A percentile compares a stretch with the other conserved stretches of the same genome.
phyloP scores from a whole-genome alignment of 2,113 vertebrate genomes.

The Platycercus adscitus region DNA sequence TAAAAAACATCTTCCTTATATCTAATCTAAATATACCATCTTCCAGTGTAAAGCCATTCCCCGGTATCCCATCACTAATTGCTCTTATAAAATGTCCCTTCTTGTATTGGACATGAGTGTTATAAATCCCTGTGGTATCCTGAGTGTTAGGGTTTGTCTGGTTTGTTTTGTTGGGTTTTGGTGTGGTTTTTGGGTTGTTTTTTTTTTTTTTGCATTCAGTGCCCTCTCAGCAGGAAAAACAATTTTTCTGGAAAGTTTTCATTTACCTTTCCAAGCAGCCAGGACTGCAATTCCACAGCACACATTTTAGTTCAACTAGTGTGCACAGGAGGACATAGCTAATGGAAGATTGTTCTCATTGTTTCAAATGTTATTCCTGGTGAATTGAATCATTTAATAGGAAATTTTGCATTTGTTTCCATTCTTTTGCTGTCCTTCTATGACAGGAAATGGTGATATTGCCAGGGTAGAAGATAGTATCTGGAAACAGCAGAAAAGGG shows the following conservation, averaged over 20 bases:
- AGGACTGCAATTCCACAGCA: background rate
- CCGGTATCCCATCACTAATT: background rate
- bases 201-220: background rate
- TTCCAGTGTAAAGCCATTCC: background rate
- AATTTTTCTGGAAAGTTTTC: background rate
- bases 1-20: background rate
- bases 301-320: background rate
- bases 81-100: background rate
- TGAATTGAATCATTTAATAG: background rate
- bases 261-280: background rate
- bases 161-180: background rate
- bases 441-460: background rate
- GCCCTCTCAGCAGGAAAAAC: background rate
- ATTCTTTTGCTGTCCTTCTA: background rate
- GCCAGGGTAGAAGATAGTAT: background rate
- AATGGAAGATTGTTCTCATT: background rate
- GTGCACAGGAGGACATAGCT: background rate
- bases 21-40: background rate
- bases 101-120: background rate
- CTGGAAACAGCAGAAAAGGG: background rate
- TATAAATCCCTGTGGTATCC: background rate
- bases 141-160: background rate
- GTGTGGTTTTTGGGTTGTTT: no score
- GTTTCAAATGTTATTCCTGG: conserved; percentile 14
- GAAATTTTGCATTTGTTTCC: conserved; percentile 24